Evolutionary conservation across 2,888 invertebrate genomes (phyloP).

Genomic region (Malthinus flaveolus): DNA sequence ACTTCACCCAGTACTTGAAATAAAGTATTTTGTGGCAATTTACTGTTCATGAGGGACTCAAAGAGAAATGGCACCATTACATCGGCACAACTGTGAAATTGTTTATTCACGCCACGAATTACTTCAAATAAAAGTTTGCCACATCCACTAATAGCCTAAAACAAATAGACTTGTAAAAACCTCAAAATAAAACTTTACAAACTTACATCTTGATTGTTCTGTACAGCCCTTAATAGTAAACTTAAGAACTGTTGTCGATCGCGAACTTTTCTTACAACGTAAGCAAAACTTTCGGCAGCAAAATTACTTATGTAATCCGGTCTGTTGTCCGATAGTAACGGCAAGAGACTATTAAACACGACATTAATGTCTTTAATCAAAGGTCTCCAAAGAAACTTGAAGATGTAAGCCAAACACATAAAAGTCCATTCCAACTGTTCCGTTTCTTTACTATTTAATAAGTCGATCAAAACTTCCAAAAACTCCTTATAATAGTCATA

Average conservation of each 20-base stretch:
- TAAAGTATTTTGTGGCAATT: slow-evolving; percentile 60
- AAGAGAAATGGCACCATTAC: slow-evolving; percentile 71
- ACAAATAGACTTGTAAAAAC: slow-evolving; percentile 33
- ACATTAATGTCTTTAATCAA: slow-evolving; percentile 77
- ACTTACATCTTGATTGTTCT: slow-evolving; percentile 70
- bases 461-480: slow-evolving; percentile 70
- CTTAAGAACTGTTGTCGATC: slow-evolving; percentile 76
- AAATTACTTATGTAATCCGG: slow-evolving; percentile 88
- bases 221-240: slow-evolving; percentile 68
- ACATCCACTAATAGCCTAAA: slow-evolving; percentile 76
- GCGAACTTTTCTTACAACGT: slow-evolving; percentile 86
- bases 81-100: slow-evolving; percentile 84
- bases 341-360: slow-evolving; percentile 72
- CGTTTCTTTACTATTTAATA: slow-evolving; percentile 75
- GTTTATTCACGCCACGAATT: slow-evolving; percentile 77
- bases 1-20: slow-evolving; percentile 69
- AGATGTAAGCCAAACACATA: slow-evolving; percentile 83
- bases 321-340: slow-evolving; percentile 75
- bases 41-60: slow-evolving; percentile 60
- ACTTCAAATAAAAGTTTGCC: slow-evolving; percentile 89
- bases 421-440: slow-evolving; percentile 87
- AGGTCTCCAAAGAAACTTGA: slow-evolving; percentile 85
- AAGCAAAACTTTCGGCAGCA: slow-evolving; percentile 95
- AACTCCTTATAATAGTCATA: slow-evolving; percentile 82
- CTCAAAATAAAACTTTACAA: background rate